phyloP scores from a whole-genome alignment of 2,797 vertebrate species.

The Danio choprae region DNA sequence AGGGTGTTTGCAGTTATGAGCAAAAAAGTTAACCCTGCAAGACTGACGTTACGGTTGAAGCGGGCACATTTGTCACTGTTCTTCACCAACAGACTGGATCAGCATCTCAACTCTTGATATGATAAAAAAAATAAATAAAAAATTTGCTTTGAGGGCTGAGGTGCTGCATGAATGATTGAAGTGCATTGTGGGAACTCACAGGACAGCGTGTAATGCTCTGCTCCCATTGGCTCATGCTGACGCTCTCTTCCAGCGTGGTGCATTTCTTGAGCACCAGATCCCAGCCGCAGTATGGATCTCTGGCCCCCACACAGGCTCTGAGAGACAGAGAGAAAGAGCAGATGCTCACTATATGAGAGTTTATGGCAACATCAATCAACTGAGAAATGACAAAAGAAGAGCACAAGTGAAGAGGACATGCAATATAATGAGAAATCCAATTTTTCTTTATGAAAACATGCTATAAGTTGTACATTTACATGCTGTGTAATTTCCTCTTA shows the following conservation, averaged over 20 bases:
- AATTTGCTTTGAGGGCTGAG: conserved; percentile 6
- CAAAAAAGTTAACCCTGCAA: conserved; percentile 37
- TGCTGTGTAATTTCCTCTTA: not conserved
- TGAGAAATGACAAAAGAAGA: not conserved
- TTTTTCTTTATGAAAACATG: conserved; percentile 7
- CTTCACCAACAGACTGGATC: conserved; percentile 18
- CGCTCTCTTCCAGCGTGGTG: conserved; percentile 92
- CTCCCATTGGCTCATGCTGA: conserved; percentile 96
- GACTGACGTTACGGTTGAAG: conserved; percentile 11
- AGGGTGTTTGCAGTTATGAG: conserved; percentile 15
- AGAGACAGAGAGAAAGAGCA: conserved; percentile 42
- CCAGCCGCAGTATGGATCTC: conserved; percentile 98
- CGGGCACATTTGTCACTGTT: conserved; percentile 39
- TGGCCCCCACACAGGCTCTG: conserved; percentile 91
- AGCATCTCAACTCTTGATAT: not conserved
- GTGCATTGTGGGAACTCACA: conserved; percentile 78
- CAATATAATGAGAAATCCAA: not conserved
- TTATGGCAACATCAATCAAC: conserved; percentile 19
- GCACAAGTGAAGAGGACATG: not conserved
- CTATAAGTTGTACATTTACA: not conserved
- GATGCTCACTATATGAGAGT: conserved; percentile 1
- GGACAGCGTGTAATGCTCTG: conserved; percentile 92
- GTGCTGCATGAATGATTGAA: conserved; percentile 33
- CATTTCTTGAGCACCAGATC: conserved; percentile 92
- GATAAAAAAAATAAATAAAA: not conserved